phyloP scores from a whole-genome alignment of 1,140 invertebrate genomes.

The Drosophila mayri region DNA sequence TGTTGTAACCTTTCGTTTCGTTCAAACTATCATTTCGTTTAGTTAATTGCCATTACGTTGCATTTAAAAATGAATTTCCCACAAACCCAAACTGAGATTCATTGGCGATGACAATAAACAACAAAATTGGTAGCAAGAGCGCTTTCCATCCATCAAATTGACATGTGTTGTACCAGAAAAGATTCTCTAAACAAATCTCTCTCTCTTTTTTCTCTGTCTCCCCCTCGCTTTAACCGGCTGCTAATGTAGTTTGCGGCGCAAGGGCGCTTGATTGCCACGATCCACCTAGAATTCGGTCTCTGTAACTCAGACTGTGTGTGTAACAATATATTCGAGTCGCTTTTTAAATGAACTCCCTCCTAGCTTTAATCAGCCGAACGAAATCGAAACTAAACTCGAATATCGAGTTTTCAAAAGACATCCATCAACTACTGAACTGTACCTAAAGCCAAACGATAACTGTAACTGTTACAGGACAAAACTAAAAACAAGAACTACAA shows the following conservation, averaged over 20 bases:
- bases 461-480: conserved; percentile 47
- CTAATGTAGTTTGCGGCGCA: conserved; percentile 76
- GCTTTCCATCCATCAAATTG: conserved; percentile 37
- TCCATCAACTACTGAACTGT: conserved; percentile 67
- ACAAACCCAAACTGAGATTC: conserved; percentile 81
- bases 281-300: conserved; percentile 84
- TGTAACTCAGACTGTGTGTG: conserved; percentile 85
- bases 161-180: conserved; percentile 38
- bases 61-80: conserved; percentile 84
- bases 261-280: conserved; percentile 83
- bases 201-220: conserved; percentile 66
- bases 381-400: conserved; percentile 24
- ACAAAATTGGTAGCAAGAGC: conserved; percentile 53
- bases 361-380: conserved; percentile 48
- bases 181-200: conserved; percentile 59
- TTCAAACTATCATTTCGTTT: conserved; percentile 4
- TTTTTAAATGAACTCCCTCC: conserved; percentile 77
- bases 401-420: conserved; percentile 20
- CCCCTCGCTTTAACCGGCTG: conserved; percentile 50
- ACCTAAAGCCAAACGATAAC: conserved; percentile 59
- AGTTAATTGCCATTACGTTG: conserved; percentile 55
- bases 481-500: conserved; percentile 24
- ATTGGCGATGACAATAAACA: conserved; percentile 58
- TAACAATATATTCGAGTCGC: conserved; percentile 84
- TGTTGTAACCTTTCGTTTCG: conserved; percentile 14